These are phyloP conservation scores for Calliopsis andreniformis DNA, from an alignment of 1,140 invertebrate genomes.

Conservation along the genomic window DNA sequence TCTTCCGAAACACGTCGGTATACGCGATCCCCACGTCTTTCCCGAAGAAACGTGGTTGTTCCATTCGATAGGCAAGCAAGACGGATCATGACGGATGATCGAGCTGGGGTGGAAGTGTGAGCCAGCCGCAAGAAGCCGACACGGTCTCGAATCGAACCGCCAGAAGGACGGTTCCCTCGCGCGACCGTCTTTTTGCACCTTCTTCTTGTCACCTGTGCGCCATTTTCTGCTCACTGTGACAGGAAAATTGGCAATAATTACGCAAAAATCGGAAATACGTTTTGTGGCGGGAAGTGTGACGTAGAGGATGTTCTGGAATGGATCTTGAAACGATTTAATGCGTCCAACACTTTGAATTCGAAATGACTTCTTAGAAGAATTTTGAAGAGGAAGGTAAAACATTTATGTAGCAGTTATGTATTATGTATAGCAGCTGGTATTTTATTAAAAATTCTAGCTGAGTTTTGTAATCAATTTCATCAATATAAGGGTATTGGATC, in stretches of 20 bases:
- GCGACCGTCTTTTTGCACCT: neutral
- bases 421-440: too few species aligned
- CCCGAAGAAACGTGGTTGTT: constrained; percentile 15
- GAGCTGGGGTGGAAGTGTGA: constrained; percentile 18
- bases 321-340: too few species aligned
- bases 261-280: neutral
- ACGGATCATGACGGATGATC: constrained; percentile 70
- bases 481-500: too few species aligned
- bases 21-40: constrained; percentile 1
- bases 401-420: too few species aligned
- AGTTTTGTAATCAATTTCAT: too few species aligned
- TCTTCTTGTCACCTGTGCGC: neutral
- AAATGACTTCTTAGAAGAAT: too few species aligned
- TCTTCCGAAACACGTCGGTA: constrained; percentile 14
- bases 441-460: too few species aligned
- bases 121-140: constrained; percentile 24
- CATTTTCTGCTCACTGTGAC: neutral
- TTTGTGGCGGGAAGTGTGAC: neutral
- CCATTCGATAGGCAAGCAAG: constrained; percentile 59
- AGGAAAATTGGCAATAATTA: neutral
- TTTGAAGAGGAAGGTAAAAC: too few species aligned
- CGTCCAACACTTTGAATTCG: too few species aligned
- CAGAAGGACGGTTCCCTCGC: constrained; percentile 28
- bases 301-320: too few species aligned
- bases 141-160: constrained; percentile 26